phyloP scores from a whole-genome alignment of 2,113 vertebrate genomes.

The Nettapus auritus region DNA sequence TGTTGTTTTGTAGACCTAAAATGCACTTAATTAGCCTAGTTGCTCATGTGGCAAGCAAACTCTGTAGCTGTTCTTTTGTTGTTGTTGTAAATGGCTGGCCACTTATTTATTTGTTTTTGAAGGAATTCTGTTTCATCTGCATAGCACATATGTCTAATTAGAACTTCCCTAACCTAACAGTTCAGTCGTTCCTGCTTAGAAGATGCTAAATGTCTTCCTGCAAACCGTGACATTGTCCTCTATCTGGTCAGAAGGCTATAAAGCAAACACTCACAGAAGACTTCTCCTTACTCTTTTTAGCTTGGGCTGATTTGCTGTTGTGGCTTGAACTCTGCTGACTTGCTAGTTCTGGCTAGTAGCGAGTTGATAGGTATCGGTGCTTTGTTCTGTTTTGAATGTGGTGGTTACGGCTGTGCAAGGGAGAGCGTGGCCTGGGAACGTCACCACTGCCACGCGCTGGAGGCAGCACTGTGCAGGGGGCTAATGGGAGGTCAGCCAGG shows the following conservation, averaged over 20 bases:
- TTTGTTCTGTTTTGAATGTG: not conserved
- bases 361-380: not conserved
- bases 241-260: not conserved
- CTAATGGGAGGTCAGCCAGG: not conserved
- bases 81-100: not conserved
- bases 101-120: not conserved
- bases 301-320: not conserved
- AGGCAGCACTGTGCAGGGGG: rapidly evolving
- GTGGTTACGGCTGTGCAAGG: not conserved
- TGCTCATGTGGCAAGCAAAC: not conserved
- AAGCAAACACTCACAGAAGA: not conserved
- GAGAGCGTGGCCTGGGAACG: not conserved
- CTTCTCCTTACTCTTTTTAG: not conserved
- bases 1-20: not conserved
- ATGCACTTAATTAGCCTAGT: not conserved
- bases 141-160: not conserved
- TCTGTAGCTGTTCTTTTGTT: not conserved
- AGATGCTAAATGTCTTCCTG: not conserved
- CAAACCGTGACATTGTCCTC: not conserved
- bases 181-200: not conserved
- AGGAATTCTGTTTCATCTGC: not conserved
- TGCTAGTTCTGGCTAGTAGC: not conserved
- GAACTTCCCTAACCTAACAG: not conserved
- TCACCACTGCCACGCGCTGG: not conserved
- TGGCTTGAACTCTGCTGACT: not conserved